phyloP scores from a whole-genome alignment of 2,797 vertebrate species.

The Sparus aurata region DNA sequence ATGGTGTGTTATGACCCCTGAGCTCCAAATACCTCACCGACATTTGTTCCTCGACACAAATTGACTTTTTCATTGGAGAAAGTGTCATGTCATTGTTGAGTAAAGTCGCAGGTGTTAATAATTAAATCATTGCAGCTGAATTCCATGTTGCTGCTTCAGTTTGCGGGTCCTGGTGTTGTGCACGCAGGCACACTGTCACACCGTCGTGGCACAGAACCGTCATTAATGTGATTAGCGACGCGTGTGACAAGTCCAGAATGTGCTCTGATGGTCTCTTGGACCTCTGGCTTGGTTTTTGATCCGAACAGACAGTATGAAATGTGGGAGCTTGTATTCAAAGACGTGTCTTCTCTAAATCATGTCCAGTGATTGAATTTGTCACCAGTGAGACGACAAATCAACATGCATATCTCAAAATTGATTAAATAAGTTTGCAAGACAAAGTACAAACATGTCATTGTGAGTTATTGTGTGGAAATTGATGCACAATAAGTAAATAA shows the following conservation, averaged over 20 bases:
- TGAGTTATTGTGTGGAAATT: background rate
- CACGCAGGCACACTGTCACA: constrained; percentile 6
- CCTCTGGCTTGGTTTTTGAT: background rate
- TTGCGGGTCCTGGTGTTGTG: background rate
- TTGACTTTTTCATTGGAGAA: background rate
- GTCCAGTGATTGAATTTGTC: background rate
- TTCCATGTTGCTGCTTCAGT: constrained; percentile 15
- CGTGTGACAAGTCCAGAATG: background rate
- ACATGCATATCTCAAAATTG: background rate
- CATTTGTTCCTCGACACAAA: background rate
- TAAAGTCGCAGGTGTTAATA: background rate
- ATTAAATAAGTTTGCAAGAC: background rate
- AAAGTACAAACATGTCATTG: background rate
- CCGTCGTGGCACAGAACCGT: background rate
- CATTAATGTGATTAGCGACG: background rate
- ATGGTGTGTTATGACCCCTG: too few species aligned
- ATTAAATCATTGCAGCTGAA: background rate
- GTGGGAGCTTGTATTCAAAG: background rate
- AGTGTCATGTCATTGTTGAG: background rate
- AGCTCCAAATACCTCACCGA: background rate
- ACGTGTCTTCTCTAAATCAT: background rate
- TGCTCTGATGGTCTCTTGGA: background rate
- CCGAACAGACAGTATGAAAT: background rate
- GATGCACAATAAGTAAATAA: background rate
- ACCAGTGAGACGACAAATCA: background rate